Base-by-base conservation (phyloP, 2,888 invertebrate species). In the Plusia festucae region DNA sequence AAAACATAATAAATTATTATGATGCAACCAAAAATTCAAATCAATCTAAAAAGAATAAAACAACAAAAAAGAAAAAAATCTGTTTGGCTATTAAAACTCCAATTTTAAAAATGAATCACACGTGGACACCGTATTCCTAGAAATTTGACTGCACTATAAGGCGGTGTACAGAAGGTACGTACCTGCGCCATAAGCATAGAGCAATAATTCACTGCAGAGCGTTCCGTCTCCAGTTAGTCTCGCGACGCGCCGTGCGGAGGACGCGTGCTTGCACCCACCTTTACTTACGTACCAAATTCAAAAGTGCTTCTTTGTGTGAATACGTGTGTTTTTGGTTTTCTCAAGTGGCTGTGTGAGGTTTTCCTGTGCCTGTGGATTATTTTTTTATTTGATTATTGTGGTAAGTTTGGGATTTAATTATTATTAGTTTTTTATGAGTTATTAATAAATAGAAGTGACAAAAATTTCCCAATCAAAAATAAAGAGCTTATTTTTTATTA, bases 221-320 rank as follows among this genome's bases (percentile, higher is more conserved):
- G 77, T 51, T 61, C 66, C 67, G 46, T 24, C 54, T 55, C 52
- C 73, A 73, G 81, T 76, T 46, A 22, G 78, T 74, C 67, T 73
- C 66, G 64, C 63, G 69, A 52, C 67, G 52, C 67, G 63, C 44
- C 61, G 78, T 62, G 70, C 56, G 75, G 15, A 65, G 78, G 78
- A 49, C 58, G 76, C 72, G 60, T 59, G 60, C 49, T 54, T 53
- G 11, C 5, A 46, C 53, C 51, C 27, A 34, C 34, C 68, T 32
- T 67, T 65, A 73, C 53, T 58, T 59, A 59, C 66, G 82, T 51
- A 61, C 56, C 53, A 67, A 79, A 71, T 56, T 65, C 51, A 66
- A 77, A 74, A 78, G 70, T 74, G 78, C 16, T 68, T 58, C 77
- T 70, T 72, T 70, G 82, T 80, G 80, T 77, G 60, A 60, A 71